These are phyloP conservation scores for Drosophila neocordata DNA, from an alignment of 1,140 invertebrate genomes.

Conservation along the genomic window DNA sequence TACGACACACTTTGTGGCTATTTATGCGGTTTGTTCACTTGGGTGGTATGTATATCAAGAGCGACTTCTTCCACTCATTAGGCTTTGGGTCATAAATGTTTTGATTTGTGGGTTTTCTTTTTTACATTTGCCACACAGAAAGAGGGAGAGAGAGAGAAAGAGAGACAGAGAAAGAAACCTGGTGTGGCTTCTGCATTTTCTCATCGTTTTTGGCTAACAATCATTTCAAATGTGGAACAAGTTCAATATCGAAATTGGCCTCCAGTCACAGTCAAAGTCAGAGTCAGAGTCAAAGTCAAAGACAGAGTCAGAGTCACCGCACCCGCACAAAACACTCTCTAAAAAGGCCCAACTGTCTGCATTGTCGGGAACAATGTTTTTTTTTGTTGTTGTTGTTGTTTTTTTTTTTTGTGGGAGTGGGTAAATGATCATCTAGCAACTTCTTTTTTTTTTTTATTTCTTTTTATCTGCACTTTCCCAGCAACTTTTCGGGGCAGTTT, in stretches of 20 bases:
- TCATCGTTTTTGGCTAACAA: constrained; percentile 55
- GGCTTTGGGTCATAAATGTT: constrained; percentile 64
- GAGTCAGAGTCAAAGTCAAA: background rate
- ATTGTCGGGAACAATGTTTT: constrained; percentile 54
- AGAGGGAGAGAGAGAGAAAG: too few relatives aligned
- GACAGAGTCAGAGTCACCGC: constrained; percentile 31
- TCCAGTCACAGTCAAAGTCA: constrained; percentile 18
- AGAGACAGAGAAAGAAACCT: too few relatives aligned
- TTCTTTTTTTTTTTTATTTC: constrained; percentile 1
- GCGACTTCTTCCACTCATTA: constrained; percentile 54
- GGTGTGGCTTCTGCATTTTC: constrained; percentile 33
- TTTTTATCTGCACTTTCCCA: constrained; percentile 38
- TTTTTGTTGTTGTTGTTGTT: constrained; percentile 28
- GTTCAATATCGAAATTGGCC: constrained; percentile 72
- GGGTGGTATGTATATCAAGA: constrained; percentile 63
- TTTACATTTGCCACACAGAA: background rate
- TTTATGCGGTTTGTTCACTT: constrained; percentile 77
- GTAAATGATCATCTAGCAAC: constrained; percentile 37
- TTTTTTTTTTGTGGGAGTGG: constrained; percentile 55
- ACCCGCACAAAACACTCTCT: constrained; percentile 39
- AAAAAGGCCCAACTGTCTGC: constrained; percentile 37
- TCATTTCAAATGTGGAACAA: constrained; percentile 78
- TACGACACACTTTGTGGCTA: constrained; percentile 77
- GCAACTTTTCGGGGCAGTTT: constrained; percentile 47
- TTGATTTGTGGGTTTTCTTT: constrained; percentile 66